Evolutionary conservation across 1,140 invertebrate genomes (phyloP), one percentile per base, ranked within the genome.

Genomic region (Oreohelix idahoensis): DNA sequence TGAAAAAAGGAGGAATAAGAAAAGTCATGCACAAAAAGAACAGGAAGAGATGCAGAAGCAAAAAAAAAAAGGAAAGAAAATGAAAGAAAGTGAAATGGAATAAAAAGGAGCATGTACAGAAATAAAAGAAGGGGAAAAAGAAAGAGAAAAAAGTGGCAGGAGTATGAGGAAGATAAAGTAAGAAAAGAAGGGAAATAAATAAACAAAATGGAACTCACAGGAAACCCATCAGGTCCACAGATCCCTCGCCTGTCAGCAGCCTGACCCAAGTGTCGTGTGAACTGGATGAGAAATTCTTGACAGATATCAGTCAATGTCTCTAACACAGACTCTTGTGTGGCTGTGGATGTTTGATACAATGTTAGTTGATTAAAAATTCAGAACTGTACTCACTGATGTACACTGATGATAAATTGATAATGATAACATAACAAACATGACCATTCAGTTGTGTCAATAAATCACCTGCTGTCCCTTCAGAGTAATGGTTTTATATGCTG

Each of bases 301-400:
- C 91, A 91, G 23, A 94, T 87, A 87, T 95, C 94, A 10, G 93
- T 93, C 81, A 95, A 86, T 0, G 92, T 94, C 82, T 94, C 94
- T 82, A 95, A 89, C 20, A 94, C 93, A 83, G 92, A 91, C 85
- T 94, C 94, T 29, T 91, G 93, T 75, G 93, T 93, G 53, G 66
- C 92, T 93, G 83, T 83, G 81, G 79, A 32, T 70, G 81, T n/a
- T 79, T 58, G 53, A 23, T 58, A 45, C 5, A 45, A 8, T 45
- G 42, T 45, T 45, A 8, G 42, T 45, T 45, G 42, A n/a, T n/a
- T n/a, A n/a, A n/a, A n/a, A n/a, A n/a, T n/a, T n/a, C n/a, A n/a
- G n/a, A n/a, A n/a, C n/a, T n/a, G n/a, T n/a, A n/a, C n/a, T n/a
- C n/a, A n/a, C n/a, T n/a, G n/a, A n/a, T n/a, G n/a, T n/a, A n/a